Conservation (phyloP, 2,888 invertebrate species). For the Isotomurus palustris region DNA sequence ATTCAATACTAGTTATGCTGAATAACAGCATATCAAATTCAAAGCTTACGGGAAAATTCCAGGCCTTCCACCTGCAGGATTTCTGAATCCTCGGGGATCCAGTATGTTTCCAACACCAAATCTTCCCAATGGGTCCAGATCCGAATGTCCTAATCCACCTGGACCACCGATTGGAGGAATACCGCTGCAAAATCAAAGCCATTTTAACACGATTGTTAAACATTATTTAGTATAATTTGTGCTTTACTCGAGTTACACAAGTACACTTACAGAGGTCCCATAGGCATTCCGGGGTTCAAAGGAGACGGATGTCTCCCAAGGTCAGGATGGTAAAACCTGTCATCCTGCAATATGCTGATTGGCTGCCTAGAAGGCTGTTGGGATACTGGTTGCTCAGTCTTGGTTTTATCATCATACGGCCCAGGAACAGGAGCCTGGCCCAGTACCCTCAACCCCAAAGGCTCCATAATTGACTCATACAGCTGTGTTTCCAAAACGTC, state of each 20-base stretch:
- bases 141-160: constrained; percentile 36
- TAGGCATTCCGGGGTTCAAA: constrained; percentile 15
- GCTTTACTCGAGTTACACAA: neutral
- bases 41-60: constrained; percentile 27
- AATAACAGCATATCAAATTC: too few species aligned
- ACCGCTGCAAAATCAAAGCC: constrained; percentile 12
- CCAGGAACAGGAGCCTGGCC: constrained; percentile 32
- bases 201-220: too few species aligned
- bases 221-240: neutral
- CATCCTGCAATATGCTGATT: neutral
- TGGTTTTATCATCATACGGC: constrained; percentile 30
- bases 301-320: constrained; percentile 6
- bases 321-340: constrained; percentile 6
- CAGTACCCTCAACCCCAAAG: constrained; percentile 30
- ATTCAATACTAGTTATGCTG: too few species aligned
- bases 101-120: constrained; percentile 35
- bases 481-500: constrained; percentile 30
- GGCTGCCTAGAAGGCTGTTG: neutral
- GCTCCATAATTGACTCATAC: constrained; percentile 38
- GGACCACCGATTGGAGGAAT: constrained; percentile 13
- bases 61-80: constrained; percentile 15
- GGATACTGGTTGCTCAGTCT: constrained; percentile 2
- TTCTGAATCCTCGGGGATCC: constrained; percentile 38
- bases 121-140: constrained; percentile 39
- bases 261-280: constrained; percentile 32